Evolutionary conservation across 2,888 invertebrate species (phyloP), one percentile per base, ranked within the genome.

Genomic region (Aquatica leii): DNA sequence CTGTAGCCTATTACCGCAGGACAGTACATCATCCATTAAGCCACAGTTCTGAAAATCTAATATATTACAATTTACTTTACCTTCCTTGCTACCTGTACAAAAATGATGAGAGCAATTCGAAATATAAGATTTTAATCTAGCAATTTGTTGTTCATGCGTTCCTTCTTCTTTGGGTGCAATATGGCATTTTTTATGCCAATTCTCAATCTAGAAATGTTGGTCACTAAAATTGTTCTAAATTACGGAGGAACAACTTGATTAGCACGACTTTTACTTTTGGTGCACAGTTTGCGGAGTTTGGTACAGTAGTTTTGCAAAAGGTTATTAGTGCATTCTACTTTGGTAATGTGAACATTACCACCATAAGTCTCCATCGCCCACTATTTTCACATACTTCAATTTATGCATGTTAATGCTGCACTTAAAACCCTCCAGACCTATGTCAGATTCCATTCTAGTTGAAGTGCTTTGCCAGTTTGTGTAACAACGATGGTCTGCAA

Each of bases 251-350:
- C 37, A 37, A 37, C 9, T 37, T 8, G 37, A 37, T 37, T 37
- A 15, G 6, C 24, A 24, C 31, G 3, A 37, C 37, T 37, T 11
- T 37, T 37, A 2, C 37, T 37, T 37, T n/a, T 11, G 37, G 37
- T 37, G 11, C 37, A 37, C 11, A 37, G 37, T 12, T 37, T 11
- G 5, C 37, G 37, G 11, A 50, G 12, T 21, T 24, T 21, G 9
- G 31, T 12, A 5, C 49, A 31, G 24, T n/a, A 50, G 11, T 50
- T 50, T 31, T 31, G 24, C 4, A 50, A 12, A 1, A 50, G 9
- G 24, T 50, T 12, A 31, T 50, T 50, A 14, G n/a, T 31, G 14
- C 31, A 50, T 15, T 50, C 49, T 2, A 50, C 12, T 31, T 50
- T 46, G 9, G 2, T 9, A 20, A 46, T n/a, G 6, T 6, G 11